These are phyloP conservation scores for Lysandra coridon DNA, from an alignment of 2,888 invertebrate genomes.

Conservation along the genomic window DNA sequence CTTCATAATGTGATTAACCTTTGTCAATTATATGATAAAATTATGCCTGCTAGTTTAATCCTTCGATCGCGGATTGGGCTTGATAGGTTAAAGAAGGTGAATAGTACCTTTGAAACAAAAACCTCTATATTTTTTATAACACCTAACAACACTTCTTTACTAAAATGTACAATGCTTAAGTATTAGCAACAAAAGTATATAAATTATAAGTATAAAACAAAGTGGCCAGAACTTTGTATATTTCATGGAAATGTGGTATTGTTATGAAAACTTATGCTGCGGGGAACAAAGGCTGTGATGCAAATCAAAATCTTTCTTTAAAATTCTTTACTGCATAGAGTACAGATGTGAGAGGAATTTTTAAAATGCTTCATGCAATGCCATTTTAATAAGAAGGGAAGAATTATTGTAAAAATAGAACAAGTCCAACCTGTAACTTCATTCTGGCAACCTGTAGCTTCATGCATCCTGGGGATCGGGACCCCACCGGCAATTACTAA, in stretches of 20 bases:
- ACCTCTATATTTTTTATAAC: background rate
- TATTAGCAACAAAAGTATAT: background rate
- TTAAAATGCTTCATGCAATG: slow-evolving; percentile 4
- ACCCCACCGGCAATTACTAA: too few relatives aligned
- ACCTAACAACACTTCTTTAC: background rate
- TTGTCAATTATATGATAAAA: background rate
- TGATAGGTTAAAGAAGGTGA: background rate
- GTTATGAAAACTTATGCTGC: slow-evolving; percentile 43
- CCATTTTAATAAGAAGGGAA: too few relatives aligned
- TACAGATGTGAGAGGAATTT: slow-evolving; percentile 25
- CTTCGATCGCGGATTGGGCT: too few relatives aligned
- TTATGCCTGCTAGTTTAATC: background rate
- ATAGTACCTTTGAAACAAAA: background rate
- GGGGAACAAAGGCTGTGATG: slow-evolving; percentile 37
- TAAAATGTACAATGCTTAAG: background rate
- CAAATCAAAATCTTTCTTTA: slow-evolving; percentile 34
- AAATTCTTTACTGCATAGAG: slow-evolving; percentile 24
- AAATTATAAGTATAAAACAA: slow-evolving; percentile 8
- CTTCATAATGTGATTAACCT: background rate
- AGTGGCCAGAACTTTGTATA: slow-evolving; percentile 31
- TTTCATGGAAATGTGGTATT: slow-evolving; percentile 46
- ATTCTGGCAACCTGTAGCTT: too few relatives aligned
- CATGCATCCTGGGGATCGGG: too few relatives aligned
- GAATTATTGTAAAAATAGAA: too few relatives aligned
- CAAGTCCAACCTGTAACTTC: too few relatives aligned